Evolutionary conservation across 2,797 vertebrate species (phyloP).

Genomic region (Leuciscus waleckii): DNA sequence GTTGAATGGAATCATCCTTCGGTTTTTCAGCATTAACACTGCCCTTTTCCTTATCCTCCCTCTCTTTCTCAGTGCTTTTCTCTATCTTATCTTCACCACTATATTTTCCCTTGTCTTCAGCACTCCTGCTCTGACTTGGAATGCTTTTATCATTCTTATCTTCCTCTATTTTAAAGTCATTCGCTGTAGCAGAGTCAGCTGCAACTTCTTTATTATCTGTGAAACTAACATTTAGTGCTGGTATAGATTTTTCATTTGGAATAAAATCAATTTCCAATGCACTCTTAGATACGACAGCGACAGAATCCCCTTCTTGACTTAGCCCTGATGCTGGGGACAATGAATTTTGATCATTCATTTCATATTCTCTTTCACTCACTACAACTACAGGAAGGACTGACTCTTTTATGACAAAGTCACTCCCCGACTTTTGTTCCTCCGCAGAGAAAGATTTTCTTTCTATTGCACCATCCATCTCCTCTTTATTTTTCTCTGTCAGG

Average conservation of each 20-base stretch:
- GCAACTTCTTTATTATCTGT: constrained; percentile 34
- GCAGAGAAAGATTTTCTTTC: constrained; percentile 30
- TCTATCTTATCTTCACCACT: constrained; percentile 51
- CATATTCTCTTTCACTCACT: not conserved
- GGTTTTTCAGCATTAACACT: constrained; percentile 20
- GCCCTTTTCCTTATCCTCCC: not conserved
- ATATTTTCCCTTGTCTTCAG: constrained; percentile 11
- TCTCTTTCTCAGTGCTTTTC: not conserved
- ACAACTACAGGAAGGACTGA: constrained; percentile 16
- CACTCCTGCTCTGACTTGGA: not conserved
- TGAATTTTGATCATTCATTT: constrained; percentile 35
- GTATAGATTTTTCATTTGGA: constrained; percentile 47
- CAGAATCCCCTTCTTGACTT: constrained; percentile 44
- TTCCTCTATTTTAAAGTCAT: constrained; percentile 35
- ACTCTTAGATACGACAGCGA: constrained; percentile 39
- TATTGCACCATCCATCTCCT: constrained; percentile 62
- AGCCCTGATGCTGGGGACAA: constrained; percentile 50
- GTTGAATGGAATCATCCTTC: constrained; percentile 23
- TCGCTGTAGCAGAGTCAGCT: not conserved
- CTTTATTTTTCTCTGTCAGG: constrained; percentile 57
- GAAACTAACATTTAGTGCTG: constrained; percentile 28
- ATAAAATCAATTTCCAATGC: constrained; percentile 62
- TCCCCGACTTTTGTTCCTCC: constrained; percentile 13
- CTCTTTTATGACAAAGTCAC: constrained; percentile 12
- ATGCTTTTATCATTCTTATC: constrained; percentile 23